Percentiles rank a stretch among this genome's conserved stretches.
phyloP scores from a whole-genome alignment of 2,797 vertebrate genomes.

The Manis crassicaudata region DNA sequence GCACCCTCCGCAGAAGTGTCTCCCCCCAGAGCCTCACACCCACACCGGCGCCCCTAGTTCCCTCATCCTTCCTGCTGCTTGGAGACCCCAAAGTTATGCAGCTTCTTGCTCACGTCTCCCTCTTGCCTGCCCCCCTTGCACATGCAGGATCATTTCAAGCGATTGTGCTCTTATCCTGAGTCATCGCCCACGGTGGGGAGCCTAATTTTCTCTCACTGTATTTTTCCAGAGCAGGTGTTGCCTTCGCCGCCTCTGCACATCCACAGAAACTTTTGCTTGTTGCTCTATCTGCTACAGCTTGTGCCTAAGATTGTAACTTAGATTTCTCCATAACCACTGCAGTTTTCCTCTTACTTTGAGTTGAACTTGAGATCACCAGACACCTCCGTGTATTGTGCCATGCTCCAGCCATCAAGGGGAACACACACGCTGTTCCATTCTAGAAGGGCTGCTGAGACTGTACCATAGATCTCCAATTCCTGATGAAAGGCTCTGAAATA shows the following conservation, averaged over 20 bases:
- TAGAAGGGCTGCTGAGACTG: background rate
- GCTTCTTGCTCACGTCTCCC: background rate
- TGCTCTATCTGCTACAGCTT: background rate
- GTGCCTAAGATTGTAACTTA: background rate
- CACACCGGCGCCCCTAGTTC: no score
- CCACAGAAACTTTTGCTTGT: background rate
- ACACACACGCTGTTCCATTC: background rate
- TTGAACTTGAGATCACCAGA: background rate
- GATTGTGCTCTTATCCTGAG: background rate
- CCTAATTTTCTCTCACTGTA: background rate
- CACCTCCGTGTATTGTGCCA: background rate
- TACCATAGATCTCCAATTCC: background rate
- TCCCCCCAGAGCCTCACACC: background rate
- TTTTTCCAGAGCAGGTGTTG: background rate
- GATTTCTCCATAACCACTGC: background rate
- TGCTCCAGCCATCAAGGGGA: background rate
- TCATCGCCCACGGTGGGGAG: background rate
- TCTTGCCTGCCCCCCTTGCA: background rate
- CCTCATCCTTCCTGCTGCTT: background rate
- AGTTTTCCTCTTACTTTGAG: background rate
- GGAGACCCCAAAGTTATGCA: background rate
- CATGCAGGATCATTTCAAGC: background rate
- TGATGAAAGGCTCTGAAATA: background rate
- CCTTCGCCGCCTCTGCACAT: background rate
- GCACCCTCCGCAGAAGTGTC: background rate